phyloP scores from a whole-genome alignment of 2,888 invertebrate genomes.

The Prostheceraeus crozeri region DNA sequence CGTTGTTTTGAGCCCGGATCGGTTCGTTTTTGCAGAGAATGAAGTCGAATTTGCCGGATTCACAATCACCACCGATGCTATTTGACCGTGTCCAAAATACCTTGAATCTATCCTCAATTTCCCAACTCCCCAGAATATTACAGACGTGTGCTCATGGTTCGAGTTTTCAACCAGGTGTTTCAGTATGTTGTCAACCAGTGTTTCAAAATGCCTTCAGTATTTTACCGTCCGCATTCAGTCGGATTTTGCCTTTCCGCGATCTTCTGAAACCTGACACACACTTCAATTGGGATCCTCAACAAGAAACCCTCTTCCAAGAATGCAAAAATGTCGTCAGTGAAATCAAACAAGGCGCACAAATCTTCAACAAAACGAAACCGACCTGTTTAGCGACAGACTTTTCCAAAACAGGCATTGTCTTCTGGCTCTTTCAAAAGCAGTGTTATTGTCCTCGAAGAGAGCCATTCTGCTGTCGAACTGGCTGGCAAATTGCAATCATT shows the following conservation, averaged over 20 bases:
- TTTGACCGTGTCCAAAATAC: not conserved
- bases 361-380: conserved; percentile 9
- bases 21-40: conserved; percentile 42
- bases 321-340: conserved; percentile 11
- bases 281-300: conserved; percentile 7
- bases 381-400: conserved; percentile 25
- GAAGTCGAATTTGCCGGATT: conserved; percentile 13
- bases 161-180: not conserved
- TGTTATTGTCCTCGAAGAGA: not conserved
- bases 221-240: no score
- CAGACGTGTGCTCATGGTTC: not conserved
- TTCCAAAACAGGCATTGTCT: conserved; percentile 5
- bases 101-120: conserved; percentile 9
- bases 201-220: no score
- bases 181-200: no score
- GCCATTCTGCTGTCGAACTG: not conserved
- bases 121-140: conserved; percentile 5
- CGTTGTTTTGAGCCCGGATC: conserved; percentile 43
- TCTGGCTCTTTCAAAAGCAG: conserved; percentile 24
- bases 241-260: not conserved
- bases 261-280: conserved; percentile 2
- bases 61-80: not conserved
- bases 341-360: conserved; percentile 10
- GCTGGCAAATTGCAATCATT: not conserved
- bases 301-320: not conserved